A percentile compares a stretch with the other conserved stretches of the same genome.
phyloP scores from a whole-genome alignment of 2,797 vertebrate genomes.

The Neopelma chrysocephalum region DNA sequence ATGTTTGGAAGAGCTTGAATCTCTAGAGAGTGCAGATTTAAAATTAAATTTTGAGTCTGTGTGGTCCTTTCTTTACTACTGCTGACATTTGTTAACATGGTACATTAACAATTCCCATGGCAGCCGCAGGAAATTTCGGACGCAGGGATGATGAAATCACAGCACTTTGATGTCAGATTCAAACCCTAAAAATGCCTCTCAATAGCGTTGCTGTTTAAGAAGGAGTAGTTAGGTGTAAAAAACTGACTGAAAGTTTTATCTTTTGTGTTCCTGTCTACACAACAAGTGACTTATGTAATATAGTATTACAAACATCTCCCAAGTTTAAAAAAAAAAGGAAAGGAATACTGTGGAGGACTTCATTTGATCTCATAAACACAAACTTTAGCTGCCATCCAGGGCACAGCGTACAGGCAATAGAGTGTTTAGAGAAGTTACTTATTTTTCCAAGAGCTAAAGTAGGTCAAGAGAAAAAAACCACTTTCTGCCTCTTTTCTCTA shows the following conservation, averaged over 20 bases:
- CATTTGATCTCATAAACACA: background rate
- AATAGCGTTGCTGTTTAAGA: background rate
- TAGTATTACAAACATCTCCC: background rate
- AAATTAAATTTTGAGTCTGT: background rate
- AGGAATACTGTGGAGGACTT: background rate
- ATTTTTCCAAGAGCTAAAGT: conserved; percentile 36
- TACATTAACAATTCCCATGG: background rate
- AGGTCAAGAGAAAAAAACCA: background rate
- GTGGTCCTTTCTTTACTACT: background rate
- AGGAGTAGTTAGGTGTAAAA: background rate
- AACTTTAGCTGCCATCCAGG: background rate
- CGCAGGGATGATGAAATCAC: background rate
- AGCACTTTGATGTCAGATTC: background rate
- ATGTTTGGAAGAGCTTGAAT: background rate
- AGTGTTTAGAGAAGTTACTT: background rate
- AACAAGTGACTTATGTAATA: background rate
- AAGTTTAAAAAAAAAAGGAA: background rate
- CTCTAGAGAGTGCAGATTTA: background rate
- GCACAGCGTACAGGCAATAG: background rate
- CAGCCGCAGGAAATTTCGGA: background rate
- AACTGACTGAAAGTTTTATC: background rate
- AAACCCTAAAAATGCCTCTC: background rate
- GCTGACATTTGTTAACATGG: background rate
- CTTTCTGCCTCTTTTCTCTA: background rate
- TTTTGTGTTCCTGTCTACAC: background rate